phyloP scores from a whole-genome alignment of 1,140 invertebrate genomes.

The Drosophila virilis region DNA sequence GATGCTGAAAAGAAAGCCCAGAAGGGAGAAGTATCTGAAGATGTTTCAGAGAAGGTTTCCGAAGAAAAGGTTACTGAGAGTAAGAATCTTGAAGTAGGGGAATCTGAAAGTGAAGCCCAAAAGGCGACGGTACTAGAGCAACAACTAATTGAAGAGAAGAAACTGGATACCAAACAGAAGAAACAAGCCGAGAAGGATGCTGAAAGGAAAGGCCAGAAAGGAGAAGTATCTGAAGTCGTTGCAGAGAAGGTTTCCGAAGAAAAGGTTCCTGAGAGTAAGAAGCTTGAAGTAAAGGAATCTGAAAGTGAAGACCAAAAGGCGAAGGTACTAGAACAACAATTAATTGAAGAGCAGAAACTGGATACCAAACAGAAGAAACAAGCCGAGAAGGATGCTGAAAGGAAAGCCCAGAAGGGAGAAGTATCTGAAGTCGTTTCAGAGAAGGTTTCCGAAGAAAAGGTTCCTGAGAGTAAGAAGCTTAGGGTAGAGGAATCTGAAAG shows the following conservation, averaged over 20 bases:
- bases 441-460: conserved; percentile 27
- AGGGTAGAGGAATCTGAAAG: conserved; percentile 9
- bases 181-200: neutral
- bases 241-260: conserved; percentile 37
- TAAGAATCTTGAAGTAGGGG: conserved; percentile 5
- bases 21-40: no score
- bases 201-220: conserved; percentile 22
- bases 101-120: conserved; percentile 32
- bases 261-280: conserved; percentile 3
- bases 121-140: conserved; percentile 23
- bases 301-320: conserved; percentile 36
- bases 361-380: conserved; percentile 29
- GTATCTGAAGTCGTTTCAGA: conserved; percentile 28
- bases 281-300: conserved; percentile 10
- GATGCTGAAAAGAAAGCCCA: no score
- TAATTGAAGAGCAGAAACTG: conserved; percentile 18
- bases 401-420: conserved; percentile 43
- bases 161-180: no score
- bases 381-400: conserved; percentile 11
- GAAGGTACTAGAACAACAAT: conserved; percentile 31
- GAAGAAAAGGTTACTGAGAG: neutral
- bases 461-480: conserved; percentile 8
- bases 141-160: neutral
- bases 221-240: conserved; percentile 39
- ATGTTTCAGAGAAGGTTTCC: no score